A percentile compares a stretch with the other conserved stretches of the same genome.
Evolutionary conservation across 2,888 invertebrate genomes (phyloP).

Genomic region (Belgica antarctica): DNA sequence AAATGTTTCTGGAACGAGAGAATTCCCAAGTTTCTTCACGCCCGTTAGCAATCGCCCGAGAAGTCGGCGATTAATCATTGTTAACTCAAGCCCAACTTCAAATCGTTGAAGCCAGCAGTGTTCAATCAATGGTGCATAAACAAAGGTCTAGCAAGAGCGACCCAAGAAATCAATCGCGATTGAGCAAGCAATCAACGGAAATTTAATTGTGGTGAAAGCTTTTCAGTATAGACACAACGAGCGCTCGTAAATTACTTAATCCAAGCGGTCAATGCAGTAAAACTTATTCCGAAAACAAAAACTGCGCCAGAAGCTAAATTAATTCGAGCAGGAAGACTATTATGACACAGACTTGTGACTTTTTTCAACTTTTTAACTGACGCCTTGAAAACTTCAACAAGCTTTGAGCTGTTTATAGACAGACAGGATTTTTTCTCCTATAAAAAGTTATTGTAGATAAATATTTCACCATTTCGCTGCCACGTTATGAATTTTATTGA

Average conservation of each 20-base stretch:
- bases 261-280: neutral
- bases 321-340: slow-evolving; percentile 8
- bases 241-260: slow-evolving; percentile 25
- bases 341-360: slow-evolving; percentile 16
- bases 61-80: slow-evolving; percentile 7
- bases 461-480: slow-evolving; percentile 21
- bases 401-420: neutral
- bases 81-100: neutral
- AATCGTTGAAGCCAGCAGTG: neutral
- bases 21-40: neutral
- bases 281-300: neutral
- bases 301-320: slow-evolving; percentile 7
- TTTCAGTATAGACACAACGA: too few species aligned
- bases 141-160: neutral
- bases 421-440: neutral
- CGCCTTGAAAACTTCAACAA: slow-evolving; percentile 12
- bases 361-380: neutral
- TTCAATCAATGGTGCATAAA: neutral
- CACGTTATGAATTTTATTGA: slow-evolving; percentile 26
- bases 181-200: slow-evolving; percentile 11
- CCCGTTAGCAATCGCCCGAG: neutral
- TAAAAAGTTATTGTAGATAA: neutral
- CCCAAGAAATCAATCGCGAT: slow-evolving; percentile 12
- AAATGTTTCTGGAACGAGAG: neutral
- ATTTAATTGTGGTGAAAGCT: slow-evolving; percentile 22